phyloP scores from a whole-genome alignment of 2,888 invertebrate species.

The Phrixothrix hirtus region DNA sequence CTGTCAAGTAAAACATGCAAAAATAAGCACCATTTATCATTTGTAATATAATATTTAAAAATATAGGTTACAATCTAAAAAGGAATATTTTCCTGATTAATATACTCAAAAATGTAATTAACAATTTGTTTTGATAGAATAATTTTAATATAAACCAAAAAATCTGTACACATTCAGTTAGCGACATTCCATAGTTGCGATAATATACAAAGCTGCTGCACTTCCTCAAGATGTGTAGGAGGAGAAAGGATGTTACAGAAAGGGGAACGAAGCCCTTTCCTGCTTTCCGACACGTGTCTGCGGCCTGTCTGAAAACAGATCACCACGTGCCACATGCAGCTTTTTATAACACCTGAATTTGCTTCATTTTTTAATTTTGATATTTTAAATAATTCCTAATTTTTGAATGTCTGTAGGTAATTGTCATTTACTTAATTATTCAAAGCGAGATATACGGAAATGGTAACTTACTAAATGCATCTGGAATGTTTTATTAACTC shows the following conservation, averaged over 20 bases:
- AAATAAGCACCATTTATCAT: too few relatives aligned
- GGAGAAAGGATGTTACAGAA: slow-evolving; percentile 34
- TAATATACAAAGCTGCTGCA: slow-evolving; percentile 44
- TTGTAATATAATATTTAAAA: background rate
- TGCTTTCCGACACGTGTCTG: slow-evolving; percentile 39
- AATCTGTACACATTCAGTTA: slow-evolving; percentile 26
- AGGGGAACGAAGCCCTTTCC: slow-evolving; percentile 40
- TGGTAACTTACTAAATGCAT: slow-evolving; percentile 19
- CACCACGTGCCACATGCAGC: slow-evolving; percentile 26
- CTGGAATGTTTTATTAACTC: slow-evolving; percentile 32
- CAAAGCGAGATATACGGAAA: slow-evolving; percentile 11
- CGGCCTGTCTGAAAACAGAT: slow-evolving; percentile 34
- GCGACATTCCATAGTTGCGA: slow-evolving; percentile 24
- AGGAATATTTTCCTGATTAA: background rate
- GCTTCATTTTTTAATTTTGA: background rate
- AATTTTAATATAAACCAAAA: slow-evolving; percentile 11
- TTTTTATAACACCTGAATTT: slow-evolving; percentile 30
- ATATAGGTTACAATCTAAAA: background rate
- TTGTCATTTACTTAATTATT: too few relatives aligned
- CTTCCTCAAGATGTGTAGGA: slow-evolving; percentile 38
- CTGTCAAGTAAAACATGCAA: too few relatives aligned
- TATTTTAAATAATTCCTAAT: background rate
- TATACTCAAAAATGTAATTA: background rate
- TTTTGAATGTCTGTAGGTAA: too few relatives aligned
- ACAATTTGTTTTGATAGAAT: slow-evolving; percentile 13